Evolutionary conservation across 2,797 vertebrate genomes (phyloP), one percentile per base, ranked within the genome.

Genomic region (Hapalemur alaotrensis): DNA sequence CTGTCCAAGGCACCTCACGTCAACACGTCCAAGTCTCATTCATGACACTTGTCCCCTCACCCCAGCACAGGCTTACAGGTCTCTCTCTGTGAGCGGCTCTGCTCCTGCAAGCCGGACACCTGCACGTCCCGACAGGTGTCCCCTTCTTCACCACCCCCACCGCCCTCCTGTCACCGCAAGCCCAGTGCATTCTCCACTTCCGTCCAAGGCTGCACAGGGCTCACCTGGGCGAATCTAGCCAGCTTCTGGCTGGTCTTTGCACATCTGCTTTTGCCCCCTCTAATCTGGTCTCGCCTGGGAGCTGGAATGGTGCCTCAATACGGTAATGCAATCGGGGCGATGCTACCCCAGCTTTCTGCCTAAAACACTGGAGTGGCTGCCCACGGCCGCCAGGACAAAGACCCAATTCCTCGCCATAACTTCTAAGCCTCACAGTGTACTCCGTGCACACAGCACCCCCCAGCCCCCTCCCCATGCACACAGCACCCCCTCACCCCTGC

Each of bases 21-120:
- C 41, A 38, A 0, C 28, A n/a, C 2, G 10, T 8, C 57, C 93
- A 61, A 12, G 30, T 25, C 61, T 35, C 32, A 20, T 10, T 65
- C 20, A 0, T 0, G 76, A 2, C 12, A 0, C 30, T n/a, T 15
- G 28, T 0, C 5, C 35, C 23, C 13, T 13, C 30, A 32, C 18
- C 83, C 28, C 67, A 4, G 14, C 22, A 1, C n/a, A 48, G 73
- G 4, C 76, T 35, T 8, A 1, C 1, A 0, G 2, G 0, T 28
- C 17, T n/a, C 17, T 38, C 30, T 72, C 52, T 6, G 0, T 0
- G 32, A 18, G 7, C 12, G n/a, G 65, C 30, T 28, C 61, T 28
- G 12, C n/a, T 7, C 14, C 5, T 9, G 63, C 6, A 30, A n/a
- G 9, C 20, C 72, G 2, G 23, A 35, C 18, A 2, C 3, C 46